A percentile compares a stretch with the other conserved stretches of the same genome.
These are phyloP conservation scores for Phymastichus coffea DNA, from an alignment of 1,140 invertebrate genomes.

Conservation along the genomic window DNA sequence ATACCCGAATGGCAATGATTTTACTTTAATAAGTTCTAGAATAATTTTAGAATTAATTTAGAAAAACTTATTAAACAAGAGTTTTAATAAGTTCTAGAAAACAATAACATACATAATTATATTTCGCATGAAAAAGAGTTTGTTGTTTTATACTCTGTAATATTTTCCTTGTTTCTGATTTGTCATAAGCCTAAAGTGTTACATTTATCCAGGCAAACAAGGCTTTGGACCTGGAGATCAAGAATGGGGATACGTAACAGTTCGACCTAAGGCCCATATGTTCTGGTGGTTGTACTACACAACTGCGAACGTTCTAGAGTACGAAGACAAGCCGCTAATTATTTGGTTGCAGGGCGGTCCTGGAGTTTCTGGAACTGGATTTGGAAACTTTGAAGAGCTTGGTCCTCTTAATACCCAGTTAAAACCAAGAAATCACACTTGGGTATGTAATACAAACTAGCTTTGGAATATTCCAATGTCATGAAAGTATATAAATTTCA, in stretches of 20 bases:
- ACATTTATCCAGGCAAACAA: constrained; percentile 37
- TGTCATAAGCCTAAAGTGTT: no score
- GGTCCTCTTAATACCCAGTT: constrained; percentile 69
- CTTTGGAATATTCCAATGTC: neutral
- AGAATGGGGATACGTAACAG: constrained; percentile 67
- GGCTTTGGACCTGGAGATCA: constrained; percentile 63
- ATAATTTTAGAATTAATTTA: no score
- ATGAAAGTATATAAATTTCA: neutral
- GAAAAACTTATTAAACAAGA: no score
- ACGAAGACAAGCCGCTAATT: constrained; percentile 72
- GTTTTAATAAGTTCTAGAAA: no score
- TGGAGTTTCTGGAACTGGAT: constrained; percentile 72
- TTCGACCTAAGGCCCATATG: constrained; percentile 71
- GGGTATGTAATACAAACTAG: constrained; percentile 66
- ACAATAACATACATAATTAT: no score
- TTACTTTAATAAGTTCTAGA: no score
- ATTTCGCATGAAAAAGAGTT: no score
- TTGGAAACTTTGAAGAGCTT: constrained; percentile 76
- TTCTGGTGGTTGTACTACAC: constrained; percentile 82
- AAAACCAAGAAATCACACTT: constrained; percentile 68
- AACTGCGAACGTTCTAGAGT: constrained; percentile 59
- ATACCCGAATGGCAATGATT: no score
- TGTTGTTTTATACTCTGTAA: no score
- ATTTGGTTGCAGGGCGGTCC: constrained; percentile 79
- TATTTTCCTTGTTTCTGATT: no score